phyloP scores from a whole-genome alignment of 1,140 invertebrate species.

The Drosophila saltans region DNA sequence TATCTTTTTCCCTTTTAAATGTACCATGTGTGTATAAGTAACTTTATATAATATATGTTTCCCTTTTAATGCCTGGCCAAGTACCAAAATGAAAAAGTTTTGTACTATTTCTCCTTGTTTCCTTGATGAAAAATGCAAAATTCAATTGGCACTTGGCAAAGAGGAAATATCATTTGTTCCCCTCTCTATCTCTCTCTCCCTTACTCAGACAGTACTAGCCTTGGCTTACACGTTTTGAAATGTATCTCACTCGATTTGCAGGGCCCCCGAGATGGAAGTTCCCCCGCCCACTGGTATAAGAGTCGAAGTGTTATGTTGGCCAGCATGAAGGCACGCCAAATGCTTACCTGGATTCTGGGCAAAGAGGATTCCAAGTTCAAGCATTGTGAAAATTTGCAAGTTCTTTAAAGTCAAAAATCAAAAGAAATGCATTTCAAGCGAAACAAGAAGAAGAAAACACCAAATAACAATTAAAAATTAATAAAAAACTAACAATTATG shows the following conservation, averaged over 20 bases:
- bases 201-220: background rate
- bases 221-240: background rate
- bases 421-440: conserved; percentile 26
- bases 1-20: background rate
- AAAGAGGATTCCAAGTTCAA: conserved; percentile 95
- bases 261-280: conserved; percentile 84
- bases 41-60: background rate
- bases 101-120: background rate
- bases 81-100: conserved; percentile 50
- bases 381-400: conserved; percentile 94
- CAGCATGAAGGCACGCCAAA: conserved; percentile 94
- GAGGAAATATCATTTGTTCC: conserved; percentile 24
- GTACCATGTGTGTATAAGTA: background rate
- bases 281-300: conserved; percentile 91
- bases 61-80: conserved; percentile 20
- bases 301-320: conserved; percentile 91
- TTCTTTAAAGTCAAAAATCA: conserved; percentile 84
- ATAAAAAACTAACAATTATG: conserved; percentile 44
- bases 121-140: conserved; percentile 42
- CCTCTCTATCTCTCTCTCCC: background rate
- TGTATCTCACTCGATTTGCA: conserved; percentile 58
- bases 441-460: conserved; percentile 26
- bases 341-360: conserved; percentile 94
- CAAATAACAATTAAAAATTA: conserved; percentile 39
- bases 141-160: conserved; percentile 40